phyloP scores from a whole-genome alignment of 2,888 invertebrate genomes.

The Copidosoma aretas region DNA sequence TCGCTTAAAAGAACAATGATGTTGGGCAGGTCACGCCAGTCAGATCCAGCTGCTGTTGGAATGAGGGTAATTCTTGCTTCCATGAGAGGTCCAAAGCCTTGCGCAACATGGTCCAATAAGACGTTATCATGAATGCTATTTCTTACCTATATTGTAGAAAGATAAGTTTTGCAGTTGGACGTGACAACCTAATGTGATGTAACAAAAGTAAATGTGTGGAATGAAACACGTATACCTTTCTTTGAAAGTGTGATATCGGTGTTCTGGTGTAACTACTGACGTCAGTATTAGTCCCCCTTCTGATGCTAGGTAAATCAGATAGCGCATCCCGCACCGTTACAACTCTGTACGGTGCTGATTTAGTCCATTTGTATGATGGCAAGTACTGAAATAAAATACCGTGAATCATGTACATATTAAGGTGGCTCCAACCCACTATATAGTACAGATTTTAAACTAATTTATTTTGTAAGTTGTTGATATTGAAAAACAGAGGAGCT shows the following conservation, averaged over 20 bases:
- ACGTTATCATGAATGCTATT: slow-evolving; percentile 67
- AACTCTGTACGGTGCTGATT: slow-evolving; percentile 78
- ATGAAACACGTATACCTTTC: slow-evolving; percentile 56
- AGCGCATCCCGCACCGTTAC: slow-evolving; percentile 83
- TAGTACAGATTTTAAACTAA: too few species aligned
- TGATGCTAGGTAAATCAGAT: slow-evolving; percentile 79
- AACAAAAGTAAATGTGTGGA: slow-evolving; percentile 14
- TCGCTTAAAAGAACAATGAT: slow-evolving; percentile 74
- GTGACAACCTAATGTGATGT: neutral
- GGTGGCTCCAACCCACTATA: too few species aligned
- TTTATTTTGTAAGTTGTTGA: too few species aligned
- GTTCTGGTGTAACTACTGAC: slow-evolving; percentile 77
- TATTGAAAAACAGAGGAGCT: too few species aligned
- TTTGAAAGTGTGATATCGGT: slow-evolving; percentile 78
- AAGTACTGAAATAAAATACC: slow-evolving; percentile 43
- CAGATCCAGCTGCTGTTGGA: slow-evolving; percentile 77
- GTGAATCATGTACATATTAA: slow-evolving; percentile 4
- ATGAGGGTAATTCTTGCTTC: slow-evolving; percentile 79
- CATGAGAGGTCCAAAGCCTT: slow-evolving; percentile 82
- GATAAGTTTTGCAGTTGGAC: neutral
- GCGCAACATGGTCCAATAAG: slow-evolving; percentile 80
- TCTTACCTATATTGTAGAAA: slow-evolving; percentile 64
- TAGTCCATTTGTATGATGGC: slow-evolving; percentile 69
- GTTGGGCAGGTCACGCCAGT: slow-evolving; percentile 88
- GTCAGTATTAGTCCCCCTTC: slow-evolving; percentile 73